phyloP scores from a whole-genome alignment of 2,888 invertebrate species.

The Schizotus pectinicornis region DNA sequence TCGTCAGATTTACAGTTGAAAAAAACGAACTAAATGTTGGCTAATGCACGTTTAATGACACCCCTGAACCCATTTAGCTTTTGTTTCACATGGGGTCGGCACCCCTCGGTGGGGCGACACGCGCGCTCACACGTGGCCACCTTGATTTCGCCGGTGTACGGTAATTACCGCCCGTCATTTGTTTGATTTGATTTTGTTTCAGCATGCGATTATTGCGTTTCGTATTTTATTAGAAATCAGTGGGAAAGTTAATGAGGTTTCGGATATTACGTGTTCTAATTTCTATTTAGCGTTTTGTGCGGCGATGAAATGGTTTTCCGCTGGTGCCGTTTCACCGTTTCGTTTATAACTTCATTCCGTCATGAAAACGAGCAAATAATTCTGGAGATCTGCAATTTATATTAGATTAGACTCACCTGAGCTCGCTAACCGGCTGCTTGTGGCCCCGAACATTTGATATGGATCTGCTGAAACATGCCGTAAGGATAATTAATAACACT shows the following conservation, averaged over 20 bases:
- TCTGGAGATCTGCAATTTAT: neutral
- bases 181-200: slow-evolving; percentile 54
- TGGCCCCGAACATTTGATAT: slow-evolving; percentile 97
- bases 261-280: slow-evolving; percentile 9
- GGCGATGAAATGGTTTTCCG: slow-evolving; percentile 11
- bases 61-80: slow-evolving; percentile 48
- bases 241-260: slow-evolving; percentile 24
- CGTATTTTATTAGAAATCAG: slow-evolving; percentile 18
- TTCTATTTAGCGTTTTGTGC: neutral
- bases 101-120: slow-evolving; percentile 24
- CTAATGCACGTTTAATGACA: slow-evolving; percentile 56
- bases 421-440: slow-evolving; percentile 94
- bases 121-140: slow-evolving; percentile 46
- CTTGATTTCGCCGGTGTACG: slow-evolving; percentile 32
- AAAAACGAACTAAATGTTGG: slow-evolving; percentile 45
- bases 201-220: slow-evolving; percentile 50
- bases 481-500: slow-evolving; percentile 50
- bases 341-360: no score
- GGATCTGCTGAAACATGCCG: slow-evolving; percentile 77
- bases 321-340: no score
- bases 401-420: slow-evolving; percentile 72
- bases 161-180: slow-evolving; percentile 41
- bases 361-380: neutral
- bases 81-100: slow-evolving; percentile 49
- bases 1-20: slow-evolving; percentile 45